phyloP scores from a whole-genome alignment of 1,140 invertebrate species.

The Papilio xuthus region DNA sequence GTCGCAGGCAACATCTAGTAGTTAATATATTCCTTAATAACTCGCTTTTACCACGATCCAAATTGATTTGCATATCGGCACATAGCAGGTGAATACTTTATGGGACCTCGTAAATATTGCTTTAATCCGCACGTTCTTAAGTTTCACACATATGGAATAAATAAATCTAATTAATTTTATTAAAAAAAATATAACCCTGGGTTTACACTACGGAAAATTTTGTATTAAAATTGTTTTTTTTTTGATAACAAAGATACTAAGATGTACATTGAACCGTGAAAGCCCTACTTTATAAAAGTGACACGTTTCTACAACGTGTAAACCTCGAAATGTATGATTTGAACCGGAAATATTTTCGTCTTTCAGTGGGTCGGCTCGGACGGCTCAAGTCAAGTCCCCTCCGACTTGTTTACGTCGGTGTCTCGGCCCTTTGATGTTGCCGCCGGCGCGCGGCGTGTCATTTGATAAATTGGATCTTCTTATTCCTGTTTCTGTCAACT shows the following conservation, averaged over 20 bases:
- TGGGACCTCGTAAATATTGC: neutral
- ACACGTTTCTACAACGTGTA: neutral
- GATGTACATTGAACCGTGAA: too few relatives aligned
- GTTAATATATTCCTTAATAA: slow-evolving; percentile 2
- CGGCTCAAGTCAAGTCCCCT: neutral
- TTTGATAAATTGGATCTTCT: slow-evolving; percentile 23
- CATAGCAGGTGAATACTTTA: slow-evolving; percentile 20
- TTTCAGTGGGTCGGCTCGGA: neutral
- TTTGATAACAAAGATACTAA: too few relatives aligned
- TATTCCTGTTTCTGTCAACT: slow-evolving; percentile 24
- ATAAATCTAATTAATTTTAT: too few relatives aligned
- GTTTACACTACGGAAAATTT: too few relatives aligned
- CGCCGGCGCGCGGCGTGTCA: slow-evolving; percentile 15
- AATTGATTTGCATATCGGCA: slow-evolving; percentile 12
- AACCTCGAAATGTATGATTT: slow-evolving; percentile 1
- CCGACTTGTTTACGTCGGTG: slow-evolving; percentile 18
- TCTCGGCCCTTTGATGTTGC: slow-evolving; percentile 14
- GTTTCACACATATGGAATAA: neutral
- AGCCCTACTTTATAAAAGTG: neutral
- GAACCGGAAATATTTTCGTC: neutral
- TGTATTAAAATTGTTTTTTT: too few relatives aligned
- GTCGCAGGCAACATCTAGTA: neutral
- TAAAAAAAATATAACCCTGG: too few relatives aligned
- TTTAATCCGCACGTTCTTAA: neutral
- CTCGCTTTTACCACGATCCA: neutral